Percentiles rank a stretch among this genome's conserved stretches.
Evolutionary conservation across 2,888 invertebrate genomes (phyloP).

Genomic region (Caenorhabditis wallacei): DNA sequence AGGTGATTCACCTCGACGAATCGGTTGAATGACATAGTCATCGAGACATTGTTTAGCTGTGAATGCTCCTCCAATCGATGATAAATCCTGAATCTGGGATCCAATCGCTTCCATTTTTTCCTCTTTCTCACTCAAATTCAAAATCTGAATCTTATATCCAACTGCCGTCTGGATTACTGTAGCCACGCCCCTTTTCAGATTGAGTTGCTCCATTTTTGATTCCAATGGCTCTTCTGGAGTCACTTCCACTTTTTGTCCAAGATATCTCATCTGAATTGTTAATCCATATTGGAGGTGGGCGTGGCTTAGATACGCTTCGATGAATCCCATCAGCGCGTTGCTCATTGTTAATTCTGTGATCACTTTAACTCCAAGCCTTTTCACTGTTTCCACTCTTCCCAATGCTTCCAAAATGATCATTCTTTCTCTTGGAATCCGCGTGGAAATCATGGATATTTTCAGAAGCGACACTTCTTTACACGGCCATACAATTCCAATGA

Average conservation of each 20-base stretch:
- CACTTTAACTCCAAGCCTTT: background rate
- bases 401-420: constrained; percentile 43
- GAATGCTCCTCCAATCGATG: constrained; percentile 46
- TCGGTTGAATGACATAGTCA: constrained; percentile 48
- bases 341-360: background rate
- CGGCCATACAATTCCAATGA: constrained; percentile 77
- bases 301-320: constrained; percentile 51
- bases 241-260: constrained; percentile 61
- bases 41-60: constrained; percentile 46
- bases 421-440: constrained; percentile 43
- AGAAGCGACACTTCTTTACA: constrained; percentile 73
- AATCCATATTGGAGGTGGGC: constrained; percentile 63
- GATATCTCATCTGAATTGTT: constrained; percentile 61
- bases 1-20: constrained; percentile 59
- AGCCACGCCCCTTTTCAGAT: constrained; percentile 14
- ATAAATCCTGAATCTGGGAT: too few relatives aligned
- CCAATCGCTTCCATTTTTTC: background rate
- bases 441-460: constrained; percentile 37
- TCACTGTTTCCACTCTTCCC: constrained; percentile 36
- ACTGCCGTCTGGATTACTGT: constrained; percentile 18
- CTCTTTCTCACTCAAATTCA: too few relatives aligned
- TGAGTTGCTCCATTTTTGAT: constrained; percentile 46
- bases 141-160: constrained; percentile 24
- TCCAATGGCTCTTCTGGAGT: constrained; percentile 59
- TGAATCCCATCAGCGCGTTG: constrained; percentile 21